Evolutionary conservation across 2,888 invertebrate species (phyloP).

Genomic region (Pachydiplax longipennis): DNA sequence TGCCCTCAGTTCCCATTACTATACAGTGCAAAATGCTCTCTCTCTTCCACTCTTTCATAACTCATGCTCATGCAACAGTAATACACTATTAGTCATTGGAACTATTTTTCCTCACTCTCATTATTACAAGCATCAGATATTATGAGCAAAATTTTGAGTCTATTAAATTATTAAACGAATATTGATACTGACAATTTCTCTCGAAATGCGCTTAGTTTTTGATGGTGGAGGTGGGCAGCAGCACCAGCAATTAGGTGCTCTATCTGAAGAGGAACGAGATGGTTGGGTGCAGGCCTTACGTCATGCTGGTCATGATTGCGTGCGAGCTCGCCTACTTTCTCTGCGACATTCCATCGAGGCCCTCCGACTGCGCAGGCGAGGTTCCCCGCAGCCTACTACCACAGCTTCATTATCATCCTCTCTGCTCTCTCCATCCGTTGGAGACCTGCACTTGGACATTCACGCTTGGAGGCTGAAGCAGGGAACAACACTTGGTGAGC

Average conservation of each 20-base stretch:
- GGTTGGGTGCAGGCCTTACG: slow-evolving; percentile 87
- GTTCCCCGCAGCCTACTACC: slow-evolving; percentile 2
- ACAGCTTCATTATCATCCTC: background rate
- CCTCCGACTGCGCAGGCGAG: background rate
- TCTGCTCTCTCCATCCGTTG: background rate
- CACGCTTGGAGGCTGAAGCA: slow-evolving; percentile 74
- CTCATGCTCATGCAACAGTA: too few relatives aligned
- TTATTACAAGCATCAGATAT: too few relatives aligned
- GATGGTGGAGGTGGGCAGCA: slow-evolving; percentile 79
- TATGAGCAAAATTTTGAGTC: too few relatives aligned
- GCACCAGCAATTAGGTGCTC: slow-evolving; percentile 77
- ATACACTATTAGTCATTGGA: too few relatives aligned
- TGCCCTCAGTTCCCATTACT: too few relatives aligned
- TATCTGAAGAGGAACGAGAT: slow-evolving; percentile 80
- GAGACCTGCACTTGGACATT: slow-evolving; percentile 63
- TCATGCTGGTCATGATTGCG: slow-evolving; percentile 82
- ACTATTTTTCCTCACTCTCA: too few relatives aligned
- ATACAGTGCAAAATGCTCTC: too few relatives aligned
- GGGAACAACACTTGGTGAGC: slow-evolving; percentile 72
- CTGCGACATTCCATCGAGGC: slow-evolving; percentile 24
- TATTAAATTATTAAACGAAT: too few relatives aligned
- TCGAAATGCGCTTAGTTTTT: slow-evolving; percentile 67
- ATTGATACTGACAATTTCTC: too few relatives aligned
- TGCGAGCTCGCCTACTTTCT: slow-evolving; percentile 75
- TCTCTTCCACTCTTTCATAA: too few relatives aligned